phyloP scores from a whole-genome alignment of 2,888 invertebrate species.

The Julus scanicus region DNA sequence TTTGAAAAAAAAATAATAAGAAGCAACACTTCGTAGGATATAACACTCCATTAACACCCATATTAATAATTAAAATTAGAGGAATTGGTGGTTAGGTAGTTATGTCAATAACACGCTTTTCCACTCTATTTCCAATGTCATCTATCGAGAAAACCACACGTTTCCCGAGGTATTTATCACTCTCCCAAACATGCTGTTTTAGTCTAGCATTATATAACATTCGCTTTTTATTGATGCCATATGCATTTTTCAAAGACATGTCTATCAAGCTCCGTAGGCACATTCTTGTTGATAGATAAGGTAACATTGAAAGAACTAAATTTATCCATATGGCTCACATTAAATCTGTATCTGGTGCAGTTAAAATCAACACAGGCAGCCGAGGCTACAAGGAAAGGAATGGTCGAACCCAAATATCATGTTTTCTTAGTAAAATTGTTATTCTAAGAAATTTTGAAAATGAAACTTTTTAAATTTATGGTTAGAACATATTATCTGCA shows the following conservation, averaged over 20 bases:
- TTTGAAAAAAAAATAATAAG: too few species aligned
- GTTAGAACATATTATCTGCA: too few species aligned
- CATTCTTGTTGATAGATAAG: background rate
- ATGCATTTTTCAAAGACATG: constrained; percentile 30
- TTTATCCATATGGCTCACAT: constrained; percentile 15
- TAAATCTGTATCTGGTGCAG: background rate
- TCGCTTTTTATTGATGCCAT: background rate
- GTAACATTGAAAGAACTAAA: background rate
- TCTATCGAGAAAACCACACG: background rate
- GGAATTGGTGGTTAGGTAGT: too few species aligned
- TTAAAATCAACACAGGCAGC: background rate
- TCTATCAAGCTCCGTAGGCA: background rate
- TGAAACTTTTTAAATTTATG: too few species aligned
- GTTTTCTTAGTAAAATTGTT: too few species aligned
- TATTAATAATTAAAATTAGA: too few species aligned
- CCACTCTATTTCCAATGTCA: background rate
- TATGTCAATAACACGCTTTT: too few species aligned
- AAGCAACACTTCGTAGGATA: too few species aligned
- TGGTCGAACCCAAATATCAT: too few species aligned
- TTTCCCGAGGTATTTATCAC: too few species aligned
- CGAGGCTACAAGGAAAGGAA: background rate
- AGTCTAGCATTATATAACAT: background rate
- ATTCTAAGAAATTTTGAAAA: too few species aligned
- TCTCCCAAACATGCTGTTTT: background rate
- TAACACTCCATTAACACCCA: too few species aligned